A percentile compares a stretch with the other conserved stretches of the same genome.
Evolutionary conservation across 2,113 vertebrate species (phyloP).

Genomic region (Salvator merianae): DNA sequence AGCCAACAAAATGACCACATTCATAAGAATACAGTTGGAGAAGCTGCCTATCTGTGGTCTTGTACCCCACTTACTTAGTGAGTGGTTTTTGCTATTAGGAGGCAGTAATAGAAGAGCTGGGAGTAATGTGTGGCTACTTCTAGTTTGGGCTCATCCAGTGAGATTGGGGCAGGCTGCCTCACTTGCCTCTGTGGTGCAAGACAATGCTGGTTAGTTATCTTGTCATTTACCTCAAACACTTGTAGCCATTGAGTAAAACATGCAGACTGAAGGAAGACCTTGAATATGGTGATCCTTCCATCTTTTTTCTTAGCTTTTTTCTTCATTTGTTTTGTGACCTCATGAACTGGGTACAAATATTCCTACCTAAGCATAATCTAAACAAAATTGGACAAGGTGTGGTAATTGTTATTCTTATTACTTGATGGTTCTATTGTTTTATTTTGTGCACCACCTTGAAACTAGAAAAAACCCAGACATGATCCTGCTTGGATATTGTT

Average conservation of each 20-base stretch:
- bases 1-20: constrained; percentile 16
- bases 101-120: neutral
- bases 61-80: neutral
- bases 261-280: neutral
- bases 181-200: no score
- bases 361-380: neutral
- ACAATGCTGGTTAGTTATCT: no score
- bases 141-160: no score
- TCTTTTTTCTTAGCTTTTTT: neutral
- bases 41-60: neutral
- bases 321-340: neutral
- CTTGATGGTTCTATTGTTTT: no score
- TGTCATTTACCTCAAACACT: neutral
- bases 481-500: neutral
- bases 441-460: no score
- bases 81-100: neutral
- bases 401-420: no score
- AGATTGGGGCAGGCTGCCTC: no score
- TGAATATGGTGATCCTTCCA: neutral
- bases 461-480: neutral
- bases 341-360: neutral
- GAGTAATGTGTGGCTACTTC: no score
- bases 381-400: neutral
- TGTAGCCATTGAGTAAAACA: neutral
- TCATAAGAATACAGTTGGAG: neutral